Evolutionary conservation across 2,888 invertebrate genomes (phyloP).

Genomic region (Eucera pruinosa): DNA sequence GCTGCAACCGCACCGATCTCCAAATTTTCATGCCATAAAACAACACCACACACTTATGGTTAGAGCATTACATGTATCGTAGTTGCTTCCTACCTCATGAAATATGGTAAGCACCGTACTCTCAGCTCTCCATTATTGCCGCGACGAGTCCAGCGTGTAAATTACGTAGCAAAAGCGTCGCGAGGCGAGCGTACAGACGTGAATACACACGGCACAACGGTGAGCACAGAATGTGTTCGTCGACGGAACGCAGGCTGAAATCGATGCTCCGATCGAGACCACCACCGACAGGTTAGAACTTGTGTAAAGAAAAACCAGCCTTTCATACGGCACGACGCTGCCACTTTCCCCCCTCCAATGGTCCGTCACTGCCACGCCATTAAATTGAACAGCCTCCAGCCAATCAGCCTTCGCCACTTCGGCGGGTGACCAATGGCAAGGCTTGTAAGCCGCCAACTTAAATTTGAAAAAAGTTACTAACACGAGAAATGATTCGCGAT

Average conservation of each 20-base stretch:
- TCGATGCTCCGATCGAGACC: constrained; percentile 38
- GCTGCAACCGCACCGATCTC: neutral
- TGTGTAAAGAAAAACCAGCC: constrained; percentile 20
- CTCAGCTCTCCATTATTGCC: constrained; percentile 72
- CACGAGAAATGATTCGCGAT: neutral
- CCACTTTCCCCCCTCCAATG: constrained; percentile 17
- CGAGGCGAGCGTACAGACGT: constrained; percentile 4
- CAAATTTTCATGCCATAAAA: neutral
- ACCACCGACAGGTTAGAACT: constrained; percentile 51
- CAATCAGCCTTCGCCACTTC: constrained; percentile 51
- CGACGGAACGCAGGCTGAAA: neutral
- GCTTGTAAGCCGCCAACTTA: neutral
- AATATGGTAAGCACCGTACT: constrained; percentile 47
- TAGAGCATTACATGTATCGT: neutral
- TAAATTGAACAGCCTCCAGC: neutral
- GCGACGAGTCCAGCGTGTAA: constrained; percentile 23
- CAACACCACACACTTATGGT: too few species aligned
- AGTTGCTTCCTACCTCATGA: constrained; percentile 62
- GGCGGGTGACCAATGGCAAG: constrained; percentile 32
- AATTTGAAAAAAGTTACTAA: neutral
- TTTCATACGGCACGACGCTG: constrained; percentile 25
- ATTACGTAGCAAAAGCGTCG: neutral
- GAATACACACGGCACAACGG: neutral
- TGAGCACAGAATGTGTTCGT: neutral
- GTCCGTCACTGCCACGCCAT: constrained; percentile 22